Conservation (phyloP, 1,140 invertebrate species). For the Lepidurus arcticus region DNA sequence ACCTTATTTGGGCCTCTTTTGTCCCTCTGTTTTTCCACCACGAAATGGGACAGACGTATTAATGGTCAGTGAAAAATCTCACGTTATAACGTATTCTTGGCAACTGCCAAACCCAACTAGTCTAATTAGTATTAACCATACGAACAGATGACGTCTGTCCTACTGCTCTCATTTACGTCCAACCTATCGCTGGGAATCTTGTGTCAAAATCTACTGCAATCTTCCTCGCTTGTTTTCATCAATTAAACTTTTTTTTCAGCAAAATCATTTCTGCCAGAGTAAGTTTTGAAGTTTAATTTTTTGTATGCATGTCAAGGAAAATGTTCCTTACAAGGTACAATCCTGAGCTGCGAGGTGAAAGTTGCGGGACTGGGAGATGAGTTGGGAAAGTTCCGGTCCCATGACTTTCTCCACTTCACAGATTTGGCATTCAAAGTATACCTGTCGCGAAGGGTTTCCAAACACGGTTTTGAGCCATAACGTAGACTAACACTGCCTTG, state of each 20-base stretch:
- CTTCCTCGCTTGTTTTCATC: neutral
- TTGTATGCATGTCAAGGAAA: too few relatives aligned
- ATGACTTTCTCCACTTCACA: neutral
- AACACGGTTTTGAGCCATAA: too few relatives aligned
- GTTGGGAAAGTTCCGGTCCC: conserved; percentile 12
- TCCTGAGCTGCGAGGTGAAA: neutral
- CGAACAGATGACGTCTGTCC: neutral
- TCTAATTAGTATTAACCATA: neutral
- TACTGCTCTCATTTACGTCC: neutral
- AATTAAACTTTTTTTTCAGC: neutral
- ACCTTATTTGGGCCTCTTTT: neutral
- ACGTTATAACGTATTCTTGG: neutral
- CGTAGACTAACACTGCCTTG: too few relatives aligned
- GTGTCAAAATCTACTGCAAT: neutral
- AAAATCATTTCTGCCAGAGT: neutral
- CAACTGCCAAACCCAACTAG: neutral
- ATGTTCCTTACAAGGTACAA: neutral
- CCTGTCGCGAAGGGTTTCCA: too few relatives aligned
- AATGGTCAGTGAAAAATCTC: neutral
- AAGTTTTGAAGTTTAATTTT: neutral
- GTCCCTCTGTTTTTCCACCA: neutral
- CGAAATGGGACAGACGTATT: neutral
- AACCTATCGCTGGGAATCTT: neutral
- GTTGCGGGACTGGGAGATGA: neutral
- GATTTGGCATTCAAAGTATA: neutral